Base-by-base conservation (phyloP, 2,113 vertebrate species). In the Callipepla californica region DNA sequence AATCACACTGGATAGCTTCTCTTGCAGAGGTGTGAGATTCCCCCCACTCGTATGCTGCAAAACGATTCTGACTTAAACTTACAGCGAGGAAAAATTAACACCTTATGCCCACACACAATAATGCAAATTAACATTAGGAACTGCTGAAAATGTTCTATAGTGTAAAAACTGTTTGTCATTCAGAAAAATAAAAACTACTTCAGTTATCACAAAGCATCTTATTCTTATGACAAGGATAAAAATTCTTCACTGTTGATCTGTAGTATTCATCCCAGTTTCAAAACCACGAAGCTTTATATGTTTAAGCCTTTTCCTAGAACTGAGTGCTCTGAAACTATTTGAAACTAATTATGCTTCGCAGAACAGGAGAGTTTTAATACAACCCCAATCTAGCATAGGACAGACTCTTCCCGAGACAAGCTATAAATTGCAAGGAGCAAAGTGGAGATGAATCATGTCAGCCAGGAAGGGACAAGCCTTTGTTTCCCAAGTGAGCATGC, bases 21-120 rank as follows among this genome's bases (percentile, higher is more conserved):
- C 92, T 53, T 80, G 58, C 51, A 73, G 96, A 94, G 93, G 83
- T 92, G 93, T 77, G 77, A 96, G 80, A 85, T 77, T 9, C 28
- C 61, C 57, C 44, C 22, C 67, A 26, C 14, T 50, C 13, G 58
- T 61, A 26, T 26, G 80, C 57, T 90, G 73, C 65, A 85, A 84
- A 96, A 82, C 38, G 3, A 78, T 79, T 80, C 81, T 75, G 44
- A 82, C 84, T 95, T 86, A 85, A 95, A 82, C 61, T 77, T 61
- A 70, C 36, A 79, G 19, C 32, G 44, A 66, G 48, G 25, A 81
- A 70, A 69, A 75, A 78, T 74, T 89, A 68, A 80, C 91, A 92
- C 45, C 51, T 30, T 36, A 21, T 34, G 3, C 59, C 30, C 75
- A 92, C 34, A 80, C 92, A 89, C 10, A 87, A 44, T 32, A 80